Evolutionary conservation across 2,888 invertebrate species (phyloP), one percentile per base, ranked within the genome.

Genomic region (Atherix ibis): DNA sequence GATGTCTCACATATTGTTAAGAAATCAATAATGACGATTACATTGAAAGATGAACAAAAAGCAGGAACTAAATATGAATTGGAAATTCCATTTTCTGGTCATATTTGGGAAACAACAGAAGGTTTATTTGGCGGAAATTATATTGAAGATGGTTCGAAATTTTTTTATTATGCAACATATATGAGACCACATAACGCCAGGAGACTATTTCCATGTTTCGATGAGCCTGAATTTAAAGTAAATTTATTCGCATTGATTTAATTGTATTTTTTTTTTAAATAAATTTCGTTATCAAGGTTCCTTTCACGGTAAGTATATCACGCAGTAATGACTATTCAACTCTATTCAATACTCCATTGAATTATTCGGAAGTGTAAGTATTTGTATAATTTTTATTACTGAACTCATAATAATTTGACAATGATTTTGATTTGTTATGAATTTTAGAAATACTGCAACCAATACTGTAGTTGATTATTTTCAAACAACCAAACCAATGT

Each of bases 161-260:
- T 43, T 44, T 65, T 67, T 46, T 76, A 76, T 47, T 67, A 74
- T 13, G 78, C 72, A 0, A 76, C 80, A 0, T 71, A 78, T 47
- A 61, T 82, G 40, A 64, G 78, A 25, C 76, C 79, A 0, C 76
- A 77, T 52, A 70, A 79, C 48, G 82, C 83, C 0, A 65, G 79
- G n/a, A 66, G 68, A 14, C 64, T 82, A 44, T 84, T 85, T 51
- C 84, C 84, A 0, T 84, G 84, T 48, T 81, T 82, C 52, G 83
- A 84, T 50, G 80, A 82, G 48, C 81, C 83, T 0, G 70, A 68
- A 0, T 76, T 72, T 49, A 85, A 83, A 59, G 75, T 76, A 1
- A 73, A 22, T 8, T 22, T 22, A 8, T 8, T 15, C 4, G 15
- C 4, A 6, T 29, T 6, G 8, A 16, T n/a, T 29, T 12, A 18